Evolutionary conservation across 2,888 invertebrate species (phyloP).

Genomic region (Gymnosoma rotundatum): DNA sequence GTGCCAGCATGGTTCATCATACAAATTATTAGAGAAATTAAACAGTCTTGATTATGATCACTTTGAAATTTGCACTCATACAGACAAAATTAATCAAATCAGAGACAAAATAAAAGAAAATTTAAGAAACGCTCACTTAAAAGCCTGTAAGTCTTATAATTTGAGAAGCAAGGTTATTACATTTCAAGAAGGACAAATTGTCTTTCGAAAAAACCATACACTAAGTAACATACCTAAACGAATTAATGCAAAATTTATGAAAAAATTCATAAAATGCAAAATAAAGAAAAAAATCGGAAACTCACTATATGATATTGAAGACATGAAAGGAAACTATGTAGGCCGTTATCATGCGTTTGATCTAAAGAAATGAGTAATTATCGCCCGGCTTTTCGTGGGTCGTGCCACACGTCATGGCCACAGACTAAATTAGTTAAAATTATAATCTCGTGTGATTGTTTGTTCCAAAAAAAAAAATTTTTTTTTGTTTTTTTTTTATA

Average conservation of each 20-base stretch:
- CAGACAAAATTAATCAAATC: background rate
- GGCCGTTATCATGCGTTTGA: background rate
- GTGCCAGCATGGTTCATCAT: constrained; percentile 22
- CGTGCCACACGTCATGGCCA: too few relatives aligned
- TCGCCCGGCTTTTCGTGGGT: too few relatives aligned
- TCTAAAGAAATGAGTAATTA: too few relatives aligned
- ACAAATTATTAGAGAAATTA: constrained; percentile 23
- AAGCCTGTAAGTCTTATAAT: too few relatives aligned
- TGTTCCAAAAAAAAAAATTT: too few relatives aligned
- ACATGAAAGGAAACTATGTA: constrained; percentile 1
- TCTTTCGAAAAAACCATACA: constrained; percentile 10
- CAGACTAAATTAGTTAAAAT: too few relatives aligned
- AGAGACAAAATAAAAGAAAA: background rate
- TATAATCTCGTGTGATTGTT: too few relatives aligned
- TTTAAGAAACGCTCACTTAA: background rate
- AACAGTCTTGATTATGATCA: background rate
- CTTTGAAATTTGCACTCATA: too few relatives aligned
- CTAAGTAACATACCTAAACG: constrained; percentile 5
- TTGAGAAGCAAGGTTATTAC: too few relatives aligned
- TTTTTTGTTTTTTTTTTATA: too few relatives aligned
- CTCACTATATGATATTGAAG: constrained; percentile 20
- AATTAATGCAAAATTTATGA: constrained; percentile 12
- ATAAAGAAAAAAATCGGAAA: constrained; percentile 6
- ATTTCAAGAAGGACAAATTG: background rate
- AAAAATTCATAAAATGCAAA: constrained; percentile 31